Base-by-base conservation (phyloP, 2,113 vertebrate genomes). In the Smithornis capensis region DNA sequence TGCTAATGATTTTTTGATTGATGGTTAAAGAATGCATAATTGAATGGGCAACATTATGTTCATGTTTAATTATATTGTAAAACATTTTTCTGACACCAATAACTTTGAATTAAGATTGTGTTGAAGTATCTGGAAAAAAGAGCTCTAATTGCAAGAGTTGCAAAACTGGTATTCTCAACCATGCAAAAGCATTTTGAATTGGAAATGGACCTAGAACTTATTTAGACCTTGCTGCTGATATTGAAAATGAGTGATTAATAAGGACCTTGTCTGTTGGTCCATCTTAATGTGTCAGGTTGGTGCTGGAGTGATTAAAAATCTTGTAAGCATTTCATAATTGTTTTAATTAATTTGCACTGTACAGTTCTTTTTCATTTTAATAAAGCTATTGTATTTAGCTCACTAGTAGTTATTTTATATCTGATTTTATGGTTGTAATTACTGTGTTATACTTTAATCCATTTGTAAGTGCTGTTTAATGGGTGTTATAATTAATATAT, bases 381-480 rank as follows among this genome's bases (percentile, higher is more conserved):
- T n/a, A 81, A 96, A 89, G 42, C 29, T 35, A 52, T 84, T 60
- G 91, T 92, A 78, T 40, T 81, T 95, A 90, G 31, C 55, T 89
- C 60, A 70, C 29, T 65, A 67, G 60, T 78, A 70, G 37, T 70
- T 81, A 86, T 78, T 91, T 94, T 81, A 84, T 52, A 89, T 94
- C 73, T 89, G 81, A 87, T 94, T 89, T 94, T 92, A 68, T 75
- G 44, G n/a, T 76, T 90, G 53, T 78, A 89, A 94, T 94, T 91
- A 71, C 52, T 40, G 33, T 68, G 29, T 87, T 92, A 31, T 84
- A 87, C 44, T 84, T 91, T 78, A 91, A 91, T 87, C 64, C 62
- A 82, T 21, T 94, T 69, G 9, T 82, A 92, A 87, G 24, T 92
- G 60, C 35, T 70, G 29, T 71, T 92, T 74, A 64, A 33, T 87